Evolutionary conservation across 2,797 vertebrate genomes (phyloP).

Genomic region (Protosalanx chinensis): DNA sequence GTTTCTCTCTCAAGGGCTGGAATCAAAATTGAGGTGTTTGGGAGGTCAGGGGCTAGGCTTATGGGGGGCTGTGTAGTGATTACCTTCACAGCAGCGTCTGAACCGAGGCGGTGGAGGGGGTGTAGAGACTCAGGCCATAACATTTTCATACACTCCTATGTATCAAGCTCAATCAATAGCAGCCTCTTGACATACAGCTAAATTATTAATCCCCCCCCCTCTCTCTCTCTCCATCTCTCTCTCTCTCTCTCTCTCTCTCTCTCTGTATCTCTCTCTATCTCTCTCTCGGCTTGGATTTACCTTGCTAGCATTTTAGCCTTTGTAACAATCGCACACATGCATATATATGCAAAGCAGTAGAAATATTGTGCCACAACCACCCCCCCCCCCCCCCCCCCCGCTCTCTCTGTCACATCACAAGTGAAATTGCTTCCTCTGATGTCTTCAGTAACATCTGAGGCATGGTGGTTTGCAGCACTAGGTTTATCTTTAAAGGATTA

Average conservation of each 20-base stretch:
- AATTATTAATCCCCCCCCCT: constrained; percentile 94
- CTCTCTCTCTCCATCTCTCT: constrained; percentile 22
- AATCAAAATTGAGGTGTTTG: constrained; percentile 65
- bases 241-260: constrained; percentile 58
- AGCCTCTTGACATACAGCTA: constrained; percentile 79
- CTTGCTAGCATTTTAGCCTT: constrained; percentile 8
- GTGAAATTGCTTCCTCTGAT: constrained; percentile 64
- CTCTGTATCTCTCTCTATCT: background rate
- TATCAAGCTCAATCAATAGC: constrained; percentile 83
- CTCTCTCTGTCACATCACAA: constrained; percentile 57
- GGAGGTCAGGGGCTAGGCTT: constrained; percentile 43
- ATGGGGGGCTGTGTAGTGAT: constrained; percentile 68
- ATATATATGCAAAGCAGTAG: constrained; percentile 50
- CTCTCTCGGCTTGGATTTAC: constrained; percentile 70
- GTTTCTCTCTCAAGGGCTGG: constrained; percentile 39
- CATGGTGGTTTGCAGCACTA: constrained; percentile 44
- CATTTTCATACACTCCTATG: constrained; percentile 80
- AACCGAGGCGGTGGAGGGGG: constrained; percentile 62
- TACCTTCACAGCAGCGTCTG: constrained; percentile 66
- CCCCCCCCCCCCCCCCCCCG: background rate
- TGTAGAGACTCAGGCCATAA: constrained; percentile 73
- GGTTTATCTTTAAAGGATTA: constrained; percentile 61
- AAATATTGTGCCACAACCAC: constrained; percentile 50
- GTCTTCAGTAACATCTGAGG: constrained; percentile 67
- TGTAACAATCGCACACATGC: constrained; percentile 9